Conservation (phyloP, 2,113 vertebrate species). For the Azemiops feae region DNA sequence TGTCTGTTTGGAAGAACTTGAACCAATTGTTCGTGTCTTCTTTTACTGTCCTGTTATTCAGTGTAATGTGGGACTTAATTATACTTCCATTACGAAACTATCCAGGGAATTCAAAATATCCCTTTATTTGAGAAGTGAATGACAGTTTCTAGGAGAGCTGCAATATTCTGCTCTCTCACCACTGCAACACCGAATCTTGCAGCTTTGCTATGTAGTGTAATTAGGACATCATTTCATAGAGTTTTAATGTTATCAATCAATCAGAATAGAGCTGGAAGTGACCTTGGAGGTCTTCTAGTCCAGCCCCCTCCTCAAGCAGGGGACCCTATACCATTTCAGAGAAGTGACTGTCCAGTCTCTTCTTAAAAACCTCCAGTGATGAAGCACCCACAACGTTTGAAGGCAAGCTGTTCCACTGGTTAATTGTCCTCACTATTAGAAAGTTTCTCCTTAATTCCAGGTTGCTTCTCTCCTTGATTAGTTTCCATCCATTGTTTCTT, state of each 20-base stretch:
- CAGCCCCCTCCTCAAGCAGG: too few species aligned
- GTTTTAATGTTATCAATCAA: not conserved
- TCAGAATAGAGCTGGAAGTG: too few species aligned
- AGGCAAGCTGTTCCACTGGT: too few species aligned
- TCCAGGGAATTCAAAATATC: not conserved
- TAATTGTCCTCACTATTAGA: too few species aligned
- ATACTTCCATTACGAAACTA: not conserved
- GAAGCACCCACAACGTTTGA: too few species aligned
- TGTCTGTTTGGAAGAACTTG: not conserved
- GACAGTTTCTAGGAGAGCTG: not conserved
- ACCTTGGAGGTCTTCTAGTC: too few species aligned
- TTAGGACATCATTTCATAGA: not conserved
- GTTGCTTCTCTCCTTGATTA: too few species aligned
- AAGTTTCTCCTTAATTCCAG: too few species aligned
- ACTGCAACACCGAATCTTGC: not conserved
- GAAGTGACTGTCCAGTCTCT: too few species aligned
- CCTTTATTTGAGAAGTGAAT: not conserved
- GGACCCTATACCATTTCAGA: too few species aligned
- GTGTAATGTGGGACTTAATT: not conserved
- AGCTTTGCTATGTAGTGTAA: not conserved
- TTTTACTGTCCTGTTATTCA: not conserved
- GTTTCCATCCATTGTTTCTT: too few species aligned
- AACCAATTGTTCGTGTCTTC: not conserved
- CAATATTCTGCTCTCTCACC: not conserved
- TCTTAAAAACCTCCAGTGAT: too few species aligned